Percentiles rank a stretch among this genome's conserved stretches.
phyloP scores from a whole-genome alignment of 1,140 invertebrate species.

The Diorhabda sublineata region DNA sequence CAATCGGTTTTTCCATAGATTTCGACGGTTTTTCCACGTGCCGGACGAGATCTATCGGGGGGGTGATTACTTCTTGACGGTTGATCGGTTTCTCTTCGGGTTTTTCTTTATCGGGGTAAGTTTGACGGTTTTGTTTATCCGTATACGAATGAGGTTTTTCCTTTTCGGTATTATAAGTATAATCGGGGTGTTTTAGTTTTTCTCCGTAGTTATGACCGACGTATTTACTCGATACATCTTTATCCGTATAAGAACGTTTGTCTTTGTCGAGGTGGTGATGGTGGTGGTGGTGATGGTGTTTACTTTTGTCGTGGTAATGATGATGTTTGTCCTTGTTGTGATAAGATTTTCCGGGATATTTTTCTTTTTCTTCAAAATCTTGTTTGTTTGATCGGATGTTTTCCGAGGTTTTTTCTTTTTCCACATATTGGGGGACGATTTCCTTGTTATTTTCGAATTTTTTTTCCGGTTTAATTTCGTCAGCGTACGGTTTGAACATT shows the following conservation, averaged over 20 bases:
- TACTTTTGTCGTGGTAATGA: no score
- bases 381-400: neutral
- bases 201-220: neutral
- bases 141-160: neutral
- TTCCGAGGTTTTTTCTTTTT: neutral
- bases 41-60: neutral
- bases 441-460: neutral
- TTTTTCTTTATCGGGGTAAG: neutral
- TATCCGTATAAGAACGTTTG: neutral
- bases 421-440: neutral
- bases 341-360: neutral
- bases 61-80: neutral
- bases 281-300: no score
- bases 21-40: neutral
- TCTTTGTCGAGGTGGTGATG: neutral
- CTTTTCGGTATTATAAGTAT: neutral
- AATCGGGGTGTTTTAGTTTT: neutral
- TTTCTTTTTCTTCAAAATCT: neutral
- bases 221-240: neutral
- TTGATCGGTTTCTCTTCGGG: neutral
- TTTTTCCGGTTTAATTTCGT: neutral
- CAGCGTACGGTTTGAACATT: slow-evolving; percentile 11
- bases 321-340: neutral
- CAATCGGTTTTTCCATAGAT: neutral
- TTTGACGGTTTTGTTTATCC: neutral